Conservation (phyloP, 2,888 invertebrate genomes). For the Andrena camellia region DNA sequence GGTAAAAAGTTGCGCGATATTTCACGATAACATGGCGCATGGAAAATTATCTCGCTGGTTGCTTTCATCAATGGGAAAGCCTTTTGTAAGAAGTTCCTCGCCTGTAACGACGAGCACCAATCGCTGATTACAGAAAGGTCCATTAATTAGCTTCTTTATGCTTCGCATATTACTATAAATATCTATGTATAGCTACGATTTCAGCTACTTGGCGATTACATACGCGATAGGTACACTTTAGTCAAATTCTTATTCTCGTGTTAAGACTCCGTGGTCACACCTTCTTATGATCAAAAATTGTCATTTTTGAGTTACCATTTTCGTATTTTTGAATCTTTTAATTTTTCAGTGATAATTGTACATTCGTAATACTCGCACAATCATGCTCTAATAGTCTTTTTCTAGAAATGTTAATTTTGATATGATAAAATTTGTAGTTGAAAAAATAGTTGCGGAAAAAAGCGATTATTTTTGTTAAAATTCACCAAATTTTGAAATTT, state of each 20-base stretch:
- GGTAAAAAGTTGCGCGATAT: not conserved
- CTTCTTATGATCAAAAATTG: too few species aligned
- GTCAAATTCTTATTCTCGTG: conserved; percentile 20
- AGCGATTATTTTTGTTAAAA: too few species aligned
- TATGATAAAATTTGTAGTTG: too few species aligned
- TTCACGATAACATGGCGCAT: not conserved
- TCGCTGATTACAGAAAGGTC: conserved; percentile 10
- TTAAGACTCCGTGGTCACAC: not conserved
- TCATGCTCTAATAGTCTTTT: too few species aligned
- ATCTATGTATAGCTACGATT: conserved; percentile 5
- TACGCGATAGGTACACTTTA: conserved; percentile 7
- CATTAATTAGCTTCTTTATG: conserved; percentile 20
- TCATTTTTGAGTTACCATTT: too few species aligned
- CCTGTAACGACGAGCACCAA: not conserved
- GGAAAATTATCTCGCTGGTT: conserved; percentile 2
- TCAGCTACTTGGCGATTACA: not conserved
- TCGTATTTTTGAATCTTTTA: too few species aligned
- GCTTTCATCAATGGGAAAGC: not conserved
- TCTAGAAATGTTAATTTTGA: too few species aligned
- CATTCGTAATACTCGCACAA: too few species aligned
- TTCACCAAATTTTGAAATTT: not conserved
- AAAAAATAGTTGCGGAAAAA: too few species aligned
- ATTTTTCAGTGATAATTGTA: too few species aligned
- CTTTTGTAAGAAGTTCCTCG: not conserved
- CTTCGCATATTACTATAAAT: not conserved